phyloP scores from a whole-genome alignment of 2,113 vertebrate genomes.

The Acrocephalus arundinaceus region DNA sequence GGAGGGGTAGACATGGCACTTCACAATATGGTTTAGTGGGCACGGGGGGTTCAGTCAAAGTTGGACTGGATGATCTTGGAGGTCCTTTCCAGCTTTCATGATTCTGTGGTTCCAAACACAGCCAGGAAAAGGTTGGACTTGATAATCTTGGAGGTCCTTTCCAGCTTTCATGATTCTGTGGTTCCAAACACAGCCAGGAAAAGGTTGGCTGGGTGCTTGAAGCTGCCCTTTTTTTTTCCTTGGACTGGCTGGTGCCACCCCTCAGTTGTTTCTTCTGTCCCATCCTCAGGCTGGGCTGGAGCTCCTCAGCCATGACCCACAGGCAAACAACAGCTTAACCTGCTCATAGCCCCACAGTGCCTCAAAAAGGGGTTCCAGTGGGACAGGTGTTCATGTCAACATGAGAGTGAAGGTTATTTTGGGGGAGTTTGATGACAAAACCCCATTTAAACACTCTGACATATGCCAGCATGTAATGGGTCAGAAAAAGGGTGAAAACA shows the following conservation, averaged over 20 bases:
- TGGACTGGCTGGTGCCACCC: not conserved
- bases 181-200: not conserved
- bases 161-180: too few relatives aligned
- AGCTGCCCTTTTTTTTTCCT: not conserved
- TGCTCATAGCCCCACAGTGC: not conserved
- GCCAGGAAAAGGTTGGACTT: not conserved
- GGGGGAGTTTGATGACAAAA: not conserved
- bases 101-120: not conserved
- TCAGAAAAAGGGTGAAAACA: not conserved
- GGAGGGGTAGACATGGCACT: too few relatives aligned
- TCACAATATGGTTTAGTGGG: not conserved
- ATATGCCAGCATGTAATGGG: accelerated
- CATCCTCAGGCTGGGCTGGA: not conserved
- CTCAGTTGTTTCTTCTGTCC: not conserved
- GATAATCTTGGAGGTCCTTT: not conserved
- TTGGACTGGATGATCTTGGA: not conserved
- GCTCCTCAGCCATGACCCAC: not conserved
- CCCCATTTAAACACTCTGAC: not conserved
- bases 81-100: not conserved
- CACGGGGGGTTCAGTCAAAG: not conserved
- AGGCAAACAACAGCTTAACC: not conserved
- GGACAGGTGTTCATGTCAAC: accelerated
- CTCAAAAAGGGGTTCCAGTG: not conserved
- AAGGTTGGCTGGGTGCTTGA: not conserved
- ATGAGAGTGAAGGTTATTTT: not conserved